phyloP scores from a whole-genome alignment of 2,888 invertebrate species.

The Drosophila phalerata region DNA sequence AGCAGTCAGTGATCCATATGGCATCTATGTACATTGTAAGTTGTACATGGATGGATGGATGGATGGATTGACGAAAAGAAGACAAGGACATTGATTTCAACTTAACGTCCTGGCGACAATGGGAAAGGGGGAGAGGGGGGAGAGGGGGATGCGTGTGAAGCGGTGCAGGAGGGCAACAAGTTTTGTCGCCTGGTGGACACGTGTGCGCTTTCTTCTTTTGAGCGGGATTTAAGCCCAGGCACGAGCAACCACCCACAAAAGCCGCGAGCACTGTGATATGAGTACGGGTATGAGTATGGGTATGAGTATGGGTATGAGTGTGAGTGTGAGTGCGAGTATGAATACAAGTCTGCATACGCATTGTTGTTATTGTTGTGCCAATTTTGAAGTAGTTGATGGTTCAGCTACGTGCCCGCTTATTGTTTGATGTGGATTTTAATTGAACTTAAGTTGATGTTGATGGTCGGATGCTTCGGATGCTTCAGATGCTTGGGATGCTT shows the following conservation, averaged over 20 bases:
- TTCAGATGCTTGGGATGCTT: slow-evolving; percentile 3
- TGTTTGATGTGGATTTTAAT: slow-evolving; percentile 85
- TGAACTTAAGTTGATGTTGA: slow-evolving; percentile 84
- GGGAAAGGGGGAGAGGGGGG: not conserved
- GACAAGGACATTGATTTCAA: slow-evolving; percentile 62
- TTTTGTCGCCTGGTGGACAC: slow-evolving; percentile 71
- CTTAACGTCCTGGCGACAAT: slow-evolving; percentile 24
- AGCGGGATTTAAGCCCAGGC: slow-evolving; percentile 65
- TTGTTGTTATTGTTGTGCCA: slow-evolving; percentile 67
- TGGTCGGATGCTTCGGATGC: slow-evolving; percentile 55
- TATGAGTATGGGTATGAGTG: slow-evolving; percentile 7
- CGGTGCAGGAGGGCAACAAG: slow-evolving; percentile 68
- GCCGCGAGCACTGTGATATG: slow-evolving; percentile 40
- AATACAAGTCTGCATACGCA: slow-evolving; percentile 24
- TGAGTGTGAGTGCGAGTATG: slow-evolving; percentile 16
- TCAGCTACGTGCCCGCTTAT: slow-evolving; percentile 83
- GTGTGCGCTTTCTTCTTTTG: slow-evolving; percentile 63
- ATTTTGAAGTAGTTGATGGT: slow-evolving; percentile 73
- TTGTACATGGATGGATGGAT: slow-evolving; percentile 1
- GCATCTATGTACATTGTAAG: not conserved
- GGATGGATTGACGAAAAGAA: slow-evolving; percentile 51
- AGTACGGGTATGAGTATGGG: not conserved
- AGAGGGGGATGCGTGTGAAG: slow-evolving; percentile 33
- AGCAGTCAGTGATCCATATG: slow-evolving; percentile 19
- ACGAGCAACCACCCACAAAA: slow-evolving; percentile 70